phyloP scores from a whole-genome alignment of 2,888 invertebrate genomes.

The Diarsia mendica region DNA sequence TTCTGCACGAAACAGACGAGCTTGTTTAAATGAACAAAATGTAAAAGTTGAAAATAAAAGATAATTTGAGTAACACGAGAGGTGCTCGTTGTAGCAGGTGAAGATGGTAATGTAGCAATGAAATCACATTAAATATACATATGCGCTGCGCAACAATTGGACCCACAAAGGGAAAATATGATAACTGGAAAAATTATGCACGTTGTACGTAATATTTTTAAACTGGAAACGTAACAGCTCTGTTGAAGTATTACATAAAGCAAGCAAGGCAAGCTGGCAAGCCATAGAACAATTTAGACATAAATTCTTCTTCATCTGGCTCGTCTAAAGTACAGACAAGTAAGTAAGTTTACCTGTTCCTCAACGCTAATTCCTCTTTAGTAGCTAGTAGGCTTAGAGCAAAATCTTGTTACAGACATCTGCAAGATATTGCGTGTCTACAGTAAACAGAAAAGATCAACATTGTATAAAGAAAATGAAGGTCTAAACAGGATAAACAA shows the following conservation, averaged over 20 bases:
- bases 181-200: conserved; percentile 35
- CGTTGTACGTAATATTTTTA: conserved; percentile 13
- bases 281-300: conserved; percentile 35
- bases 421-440: conserved; percentile 42
- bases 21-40: conserved; percentile 38
- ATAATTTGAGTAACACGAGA: conserved; percentile 41
- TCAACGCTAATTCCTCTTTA: conserved; percentile 53
- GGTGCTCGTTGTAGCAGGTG: conserved; percentile 37
- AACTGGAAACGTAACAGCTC: conserved; percentile 4
- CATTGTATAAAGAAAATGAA: conserved; percentile 2
- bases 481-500: conserved; percentile 2
- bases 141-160: conserved; percentile 32
- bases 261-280: too few species aligned
- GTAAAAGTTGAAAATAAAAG: conserved; percentile 48
- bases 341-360: conserved; percentile 49
- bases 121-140: conserved; percentile 44
- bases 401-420: conserved; percentile 51
- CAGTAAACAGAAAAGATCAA: conserved; percentile 12
- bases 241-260: conserved; percentile 24
- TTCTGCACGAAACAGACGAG: conserved; percentile 26
- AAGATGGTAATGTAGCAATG: conserved; percentile 46
- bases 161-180: conserved; percentile 42
- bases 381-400: conserved; percentile 50
- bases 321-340: conserved; percentile 22
- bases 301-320: conserved; percentile 34